These are phyloP conservation scores for Siniperca chuatsi DNA, from an alignment of 2,113 vertebrate genomes.

Conservation along the genomic window DNA sequence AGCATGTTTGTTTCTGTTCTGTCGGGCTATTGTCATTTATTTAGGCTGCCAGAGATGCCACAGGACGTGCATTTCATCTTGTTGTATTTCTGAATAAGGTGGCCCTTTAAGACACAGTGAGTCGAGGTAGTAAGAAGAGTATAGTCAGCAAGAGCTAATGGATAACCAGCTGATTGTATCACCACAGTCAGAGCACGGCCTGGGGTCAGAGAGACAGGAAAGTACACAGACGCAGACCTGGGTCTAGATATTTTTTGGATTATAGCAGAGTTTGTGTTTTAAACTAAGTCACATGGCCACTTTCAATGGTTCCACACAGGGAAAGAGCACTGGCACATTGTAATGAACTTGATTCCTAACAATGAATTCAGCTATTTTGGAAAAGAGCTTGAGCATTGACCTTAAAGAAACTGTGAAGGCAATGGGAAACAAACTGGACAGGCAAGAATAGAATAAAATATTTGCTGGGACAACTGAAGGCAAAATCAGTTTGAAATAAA, in stretches of 20 bases:
- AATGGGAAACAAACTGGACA: not conserved
- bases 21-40: not conserved
- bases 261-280: constrained; percentile 58
- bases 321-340: not conserved
- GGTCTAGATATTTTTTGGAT: constrained; percentile 65
- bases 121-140: constrained; percentile 68
- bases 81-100: constrained; percentile 30
- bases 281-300: constrained; percentile 46
- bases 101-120: constrained; percentile 72
- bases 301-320: not conserved
- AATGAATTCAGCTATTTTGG: constrained; percentile 2
- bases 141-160: constrained; percentile 82
- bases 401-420: not conserved
- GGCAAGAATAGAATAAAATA: not conserved
- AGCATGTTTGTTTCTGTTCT: not conserved
- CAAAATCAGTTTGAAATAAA: constrained; percentile 20
- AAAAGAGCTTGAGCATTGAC: not conserved
- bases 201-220: constrained; percentile 77
- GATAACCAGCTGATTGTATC: constrained; percentile 85
- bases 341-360: not conserved
- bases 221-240: constrained; percentile 69
- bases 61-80: not conserved
- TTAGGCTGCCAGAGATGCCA: not conserved
- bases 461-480: not conserved
- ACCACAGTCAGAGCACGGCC: constrained; percentile 68